Percentiles rank a stretch among this genome's conserved stretches.
Conservation (phyloP, 1,140 invertebrate species). For the Neuroterus valhalla region DNA sequence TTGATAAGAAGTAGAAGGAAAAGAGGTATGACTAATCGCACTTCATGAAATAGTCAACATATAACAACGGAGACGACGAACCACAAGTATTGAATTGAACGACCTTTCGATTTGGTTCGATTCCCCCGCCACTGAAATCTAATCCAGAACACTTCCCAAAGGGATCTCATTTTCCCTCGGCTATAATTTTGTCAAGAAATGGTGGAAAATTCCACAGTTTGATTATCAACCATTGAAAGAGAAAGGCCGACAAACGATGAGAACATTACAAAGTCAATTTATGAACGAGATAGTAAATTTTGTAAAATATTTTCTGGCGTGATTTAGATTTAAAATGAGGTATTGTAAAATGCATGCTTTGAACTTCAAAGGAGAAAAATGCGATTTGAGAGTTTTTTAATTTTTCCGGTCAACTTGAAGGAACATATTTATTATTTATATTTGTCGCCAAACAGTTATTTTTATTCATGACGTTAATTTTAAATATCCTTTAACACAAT, state of each 20-base stretch:
- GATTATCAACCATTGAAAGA: background rate
- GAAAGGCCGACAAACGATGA: background rate
- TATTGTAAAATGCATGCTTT: too few species aligned
- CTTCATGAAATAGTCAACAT: too few species aligned
- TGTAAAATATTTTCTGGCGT: too few species aligned
- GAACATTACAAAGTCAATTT: background rate
- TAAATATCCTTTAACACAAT: too few species aligned
- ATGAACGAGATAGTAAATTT: too few species aligned
- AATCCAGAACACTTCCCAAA: slow-evolving; percentile 1
- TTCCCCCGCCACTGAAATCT: background rate
- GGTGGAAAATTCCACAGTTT: background rate
- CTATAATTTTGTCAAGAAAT: background rate
- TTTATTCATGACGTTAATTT: too few species aligned
- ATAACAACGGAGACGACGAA: background rate
- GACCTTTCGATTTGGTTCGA: slow-evolving; percentile 6
- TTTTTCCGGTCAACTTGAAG: too few species aligned
- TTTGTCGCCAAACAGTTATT: too few species aligned
- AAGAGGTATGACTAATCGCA: background rate
- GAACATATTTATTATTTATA: too few species aligned
- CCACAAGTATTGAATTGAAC: slow-evolving; percentile 6
- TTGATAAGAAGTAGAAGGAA: background rate
- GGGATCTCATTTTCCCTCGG: background rate
- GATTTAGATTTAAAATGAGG: too few species aligned
- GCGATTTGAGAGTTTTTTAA: too few species aligned
- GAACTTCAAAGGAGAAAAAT: too few species aligned